These are phyloP conservation scores for Anoura caudifer DNA, from an alignment of 2,113 vertebrate species.

Conservation along the genomic window DNA sequence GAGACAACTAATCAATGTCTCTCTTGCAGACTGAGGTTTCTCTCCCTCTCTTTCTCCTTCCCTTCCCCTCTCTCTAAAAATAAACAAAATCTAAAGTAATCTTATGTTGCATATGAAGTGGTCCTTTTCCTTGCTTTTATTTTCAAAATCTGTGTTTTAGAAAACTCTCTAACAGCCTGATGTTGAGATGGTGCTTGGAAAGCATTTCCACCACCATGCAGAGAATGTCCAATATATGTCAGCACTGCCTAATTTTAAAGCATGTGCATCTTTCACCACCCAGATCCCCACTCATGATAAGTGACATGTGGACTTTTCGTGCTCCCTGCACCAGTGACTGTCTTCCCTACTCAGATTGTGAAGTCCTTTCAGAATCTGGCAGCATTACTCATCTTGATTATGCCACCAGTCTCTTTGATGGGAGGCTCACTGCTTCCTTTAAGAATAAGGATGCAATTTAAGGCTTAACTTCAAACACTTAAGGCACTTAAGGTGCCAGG, in stretches of 20 bases:
- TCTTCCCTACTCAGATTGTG: neutral
- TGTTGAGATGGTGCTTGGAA: neutral
- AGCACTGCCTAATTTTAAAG: neutral
- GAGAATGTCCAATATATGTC: neutral
- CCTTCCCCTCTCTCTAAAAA: too few relatives aligned
- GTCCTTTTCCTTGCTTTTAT: neutral
- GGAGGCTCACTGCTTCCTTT: constrained; percentile 73
- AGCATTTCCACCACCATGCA: neutral
- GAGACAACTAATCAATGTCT: too few relatives aligned
- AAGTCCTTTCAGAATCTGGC: constrained; percentile 46
- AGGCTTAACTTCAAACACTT: constrained; percentile 75
- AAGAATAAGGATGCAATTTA: constrained; percentile 75
- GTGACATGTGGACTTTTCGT: constrained; percentile 40
- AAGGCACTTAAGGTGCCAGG: constrained; percentile 79
- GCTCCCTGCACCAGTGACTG: neutral
- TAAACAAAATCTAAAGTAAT: neutral
- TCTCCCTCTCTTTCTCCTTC: too few relatives aligned
- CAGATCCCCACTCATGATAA: neutral
- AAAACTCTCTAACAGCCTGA: neutral
- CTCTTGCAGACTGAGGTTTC: too few relatives aligned
- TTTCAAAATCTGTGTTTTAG: neutral
- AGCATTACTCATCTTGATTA: constrained; percentile 71
- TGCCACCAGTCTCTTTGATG: constrained; percentile 68
- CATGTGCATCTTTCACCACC: constrained; percentile 28
- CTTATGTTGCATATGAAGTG: neutral